These are phyloP conservation scores for Cecropterus lyciades DNA, from an alignment of 1,140 invertebrate genomes.

Conservation along the genomic window DNA sequence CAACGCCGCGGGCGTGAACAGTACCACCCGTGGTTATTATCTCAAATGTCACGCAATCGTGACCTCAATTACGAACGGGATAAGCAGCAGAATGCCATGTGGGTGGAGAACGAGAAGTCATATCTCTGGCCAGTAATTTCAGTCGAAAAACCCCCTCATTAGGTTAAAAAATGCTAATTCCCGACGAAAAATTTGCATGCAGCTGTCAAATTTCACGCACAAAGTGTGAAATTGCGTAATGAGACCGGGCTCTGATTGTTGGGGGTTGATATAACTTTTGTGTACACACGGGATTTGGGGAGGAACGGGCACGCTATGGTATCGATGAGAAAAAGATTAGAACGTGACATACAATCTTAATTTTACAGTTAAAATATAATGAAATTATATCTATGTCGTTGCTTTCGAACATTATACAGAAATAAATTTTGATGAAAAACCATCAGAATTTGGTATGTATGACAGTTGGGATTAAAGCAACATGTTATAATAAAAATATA, in stretches of 20 bases:
- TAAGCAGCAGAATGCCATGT: conserved; percentile 4
- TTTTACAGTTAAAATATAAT: no score
- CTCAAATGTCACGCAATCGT: not conserved
- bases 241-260: conserved; percentile 50
- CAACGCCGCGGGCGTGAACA: conserved; percentile 7
- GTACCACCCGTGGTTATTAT: not conserved
- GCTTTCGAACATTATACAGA: no score
- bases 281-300: conserved; percentile 38
- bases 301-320: not conserved
- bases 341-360: no score
- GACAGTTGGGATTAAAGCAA: no score
- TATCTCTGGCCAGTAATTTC: conserved; percentile 20
- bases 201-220: conserved; percentile 59
- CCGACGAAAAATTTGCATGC: conserved; percentile 53
- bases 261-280: conserved; percentile 42
- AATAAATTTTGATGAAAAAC: no score
- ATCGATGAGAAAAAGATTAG: not conserved
- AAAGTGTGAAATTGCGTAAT: conserved; percentile 66
- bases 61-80: conserved; percentile 7
- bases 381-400: no score
- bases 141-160: conserved; percentile 32
- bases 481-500: no score
- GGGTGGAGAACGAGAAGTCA: conserved; percentile 19
- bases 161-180: conserved; percentile 34
- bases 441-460: no score